Conservation (phyloP, 2,797 vertebrate species). For the Psittacula derbiana region DNA sequence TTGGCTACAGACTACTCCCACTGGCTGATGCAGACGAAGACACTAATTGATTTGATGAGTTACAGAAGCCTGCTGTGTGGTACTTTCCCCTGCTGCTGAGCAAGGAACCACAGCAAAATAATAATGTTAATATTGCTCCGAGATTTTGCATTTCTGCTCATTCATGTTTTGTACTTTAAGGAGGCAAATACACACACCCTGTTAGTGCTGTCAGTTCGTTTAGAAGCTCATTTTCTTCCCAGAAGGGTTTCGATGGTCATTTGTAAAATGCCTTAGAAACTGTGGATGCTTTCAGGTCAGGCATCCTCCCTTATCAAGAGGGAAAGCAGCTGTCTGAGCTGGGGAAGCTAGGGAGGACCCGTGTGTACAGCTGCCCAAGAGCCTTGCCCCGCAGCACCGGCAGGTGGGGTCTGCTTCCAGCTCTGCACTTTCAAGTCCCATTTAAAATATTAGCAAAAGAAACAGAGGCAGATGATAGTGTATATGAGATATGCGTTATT, state of each 20-base stretch:
- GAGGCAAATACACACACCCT: fast-evolving
- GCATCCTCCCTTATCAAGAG: background rate
- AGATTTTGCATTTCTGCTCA: background rate
- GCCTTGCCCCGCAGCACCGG: background rate
- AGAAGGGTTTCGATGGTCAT: background rate
- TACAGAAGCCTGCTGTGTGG: background rate
- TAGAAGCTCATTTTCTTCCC: background rate
- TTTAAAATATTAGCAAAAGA: background rate
- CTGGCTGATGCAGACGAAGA: background rate
- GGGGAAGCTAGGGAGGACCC: background rate
- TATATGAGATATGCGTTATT: fast-evolving
- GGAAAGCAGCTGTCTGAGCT: background rate
- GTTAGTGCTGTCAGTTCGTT: fast-evolving
- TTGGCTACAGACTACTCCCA: slow-evolving; percentile 30
- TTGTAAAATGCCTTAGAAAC: background rate
- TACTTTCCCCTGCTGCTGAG: background rate
- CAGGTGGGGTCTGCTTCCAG: background rate
- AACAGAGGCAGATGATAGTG: fast-evolving
- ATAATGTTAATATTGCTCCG: fast-evolving
- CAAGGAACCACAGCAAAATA: background rate
- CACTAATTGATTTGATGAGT: slow-evolving; percentile 9
- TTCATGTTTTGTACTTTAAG: fast-evolving
- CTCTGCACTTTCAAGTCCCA: background rate
- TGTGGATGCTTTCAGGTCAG: background rate
- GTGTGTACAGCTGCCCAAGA: background rate